Conservation (phyloP, 2,113 vertebrate genomes). For the Sphyrna mokarran region DNA sequence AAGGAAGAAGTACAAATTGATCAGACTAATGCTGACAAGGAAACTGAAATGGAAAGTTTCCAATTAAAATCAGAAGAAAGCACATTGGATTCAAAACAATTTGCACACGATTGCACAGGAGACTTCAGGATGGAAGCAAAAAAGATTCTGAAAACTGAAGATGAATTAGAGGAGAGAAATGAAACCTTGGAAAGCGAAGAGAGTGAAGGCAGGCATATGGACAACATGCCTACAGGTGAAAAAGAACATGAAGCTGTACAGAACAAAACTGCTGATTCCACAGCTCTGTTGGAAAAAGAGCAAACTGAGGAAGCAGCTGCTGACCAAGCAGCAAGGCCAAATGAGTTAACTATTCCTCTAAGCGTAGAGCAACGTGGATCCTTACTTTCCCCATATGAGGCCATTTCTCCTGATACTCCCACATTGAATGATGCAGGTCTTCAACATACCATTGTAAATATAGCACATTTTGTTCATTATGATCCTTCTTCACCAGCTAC, state of each 20-base stretch:
- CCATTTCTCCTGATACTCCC: not conserved
- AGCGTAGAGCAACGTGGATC: not conserved
- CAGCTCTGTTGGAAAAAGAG: not conserved
- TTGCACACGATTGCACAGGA: not conserved
- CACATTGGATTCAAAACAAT: not conserved
- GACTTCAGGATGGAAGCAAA: not conserved
- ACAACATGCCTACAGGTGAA: not conserved
- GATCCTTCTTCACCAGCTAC: constrained; percentile 18
- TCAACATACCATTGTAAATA: not conserved
- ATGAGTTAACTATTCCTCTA: constrained; percentile 8
- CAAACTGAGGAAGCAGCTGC: not conserved
- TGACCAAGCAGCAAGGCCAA: not conserved
- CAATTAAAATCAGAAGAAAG: not conserved
- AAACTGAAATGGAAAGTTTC: not conserved
- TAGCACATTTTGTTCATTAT: constrained; percentile 22
- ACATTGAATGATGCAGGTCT: not conserved
- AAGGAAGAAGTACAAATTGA: not conserved
- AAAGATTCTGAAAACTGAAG: constrained; percentile 4
- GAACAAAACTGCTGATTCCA: not conserved
- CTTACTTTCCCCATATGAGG: not conserved
- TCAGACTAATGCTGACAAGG: not conserved
- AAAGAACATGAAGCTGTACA: not conserved
- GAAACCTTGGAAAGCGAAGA: not conserved
- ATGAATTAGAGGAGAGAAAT: not conserved
- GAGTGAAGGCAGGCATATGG: not conserved